Percentiles rank a stretch among this genome's conserved stretches.
Conservation (phyloP, 2,113 vertebrate species). For the Lophochroa leadbeateri region DNA sequence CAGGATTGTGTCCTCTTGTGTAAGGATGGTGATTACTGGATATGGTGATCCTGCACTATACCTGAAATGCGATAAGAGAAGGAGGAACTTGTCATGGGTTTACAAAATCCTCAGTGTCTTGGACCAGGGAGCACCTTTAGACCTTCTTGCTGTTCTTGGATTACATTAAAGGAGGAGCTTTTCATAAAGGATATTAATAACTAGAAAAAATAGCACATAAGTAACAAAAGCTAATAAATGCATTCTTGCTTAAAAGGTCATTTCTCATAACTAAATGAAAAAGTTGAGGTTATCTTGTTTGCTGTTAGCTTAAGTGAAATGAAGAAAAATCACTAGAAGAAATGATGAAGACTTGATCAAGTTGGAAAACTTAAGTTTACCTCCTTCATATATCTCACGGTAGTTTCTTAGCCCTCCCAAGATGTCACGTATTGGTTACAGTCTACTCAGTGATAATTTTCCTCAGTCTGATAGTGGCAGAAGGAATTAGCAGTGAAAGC, state of each 20-base stretch:
- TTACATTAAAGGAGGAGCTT: background rate
- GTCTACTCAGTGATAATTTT: background rate
- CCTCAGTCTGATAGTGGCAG: background rate
- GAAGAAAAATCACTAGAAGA: background rate
- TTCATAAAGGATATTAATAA: background rate
- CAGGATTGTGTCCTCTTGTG: conserved; percentile 13
- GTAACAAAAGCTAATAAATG: background rate
- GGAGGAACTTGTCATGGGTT: background rate
- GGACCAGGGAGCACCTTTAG: background rate
- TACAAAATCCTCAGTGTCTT: background rate
- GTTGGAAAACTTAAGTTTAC: background rate
- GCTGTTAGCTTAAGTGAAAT: background rate
- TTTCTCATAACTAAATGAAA: background rate
- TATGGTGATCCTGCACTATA: background rate
- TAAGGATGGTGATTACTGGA: background rate
- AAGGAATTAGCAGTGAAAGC: background rate
- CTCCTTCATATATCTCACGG: background rate
- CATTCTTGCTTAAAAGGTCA: background rate
- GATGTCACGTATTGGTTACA: background rate
- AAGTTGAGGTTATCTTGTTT: background rate
- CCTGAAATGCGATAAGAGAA: background rate
- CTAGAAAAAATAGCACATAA: background rate
- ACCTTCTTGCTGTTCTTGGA: background rate
- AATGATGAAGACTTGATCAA: background rate
- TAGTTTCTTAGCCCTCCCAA: background rate